These are phyloP conservation scores for Allobates femoralis DNA, from an alignment of 2,797 vertebrate species.

Conservation along the genomic window DNA sequence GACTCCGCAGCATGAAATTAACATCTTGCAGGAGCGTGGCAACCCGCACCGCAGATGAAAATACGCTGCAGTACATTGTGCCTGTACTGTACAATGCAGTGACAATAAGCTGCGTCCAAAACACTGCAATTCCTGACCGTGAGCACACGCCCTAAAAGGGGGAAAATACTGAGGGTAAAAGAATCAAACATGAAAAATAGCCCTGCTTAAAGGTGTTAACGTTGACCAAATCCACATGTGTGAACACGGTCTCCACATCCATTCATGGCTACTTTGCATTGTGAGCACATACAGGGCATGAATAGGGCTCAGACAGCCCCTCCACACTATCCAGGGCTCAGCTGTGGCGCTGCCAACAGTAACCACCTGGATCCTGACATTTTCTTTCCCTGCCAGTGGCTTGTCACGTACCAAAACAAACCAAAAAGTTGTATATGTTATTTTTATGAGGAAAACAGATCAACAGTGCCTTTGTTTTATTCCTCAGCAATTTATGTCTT, in stretches of 20 bases:
- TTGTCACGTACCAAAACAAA: slow-evolving; percentile 6
- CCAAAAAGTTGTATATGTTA: background rate
- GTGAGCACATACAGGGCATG: background rate
- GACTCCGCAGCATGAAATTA: too few species aligned
- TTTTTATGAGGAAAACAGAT: background rate
- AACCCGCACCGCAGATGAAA: too few species aligned
- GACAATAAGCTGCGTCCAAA: too few species aligned
- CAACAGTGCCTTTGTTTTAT: background rate
- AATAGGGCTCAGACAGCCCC: slow-evolving; percentile 4
- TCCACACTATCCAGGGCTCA: background rate
- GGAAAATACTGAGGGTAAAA: too few species aligned
- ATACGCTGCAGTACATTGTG: too few species aligned
- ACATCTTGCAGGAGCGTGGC: too few species aligned
- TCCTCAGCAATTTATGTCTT: background rate
- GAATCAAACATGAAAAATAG: too few species aligned
- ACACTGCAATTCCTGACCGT: too few species aligned
- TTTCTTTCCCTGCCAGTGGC: background rate
- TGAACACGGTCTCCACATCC: background rate
- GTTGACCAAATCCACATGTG: background rate
- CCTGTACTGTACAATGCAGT: too few species aligned
- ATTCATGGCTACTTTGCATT: background rate
- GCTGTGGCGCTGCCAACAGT: background rate
- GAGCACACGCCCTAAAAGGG: too few species aligned
- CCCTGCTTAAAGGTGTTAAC: too few species aligned
- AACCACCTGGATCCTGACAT: slow-evolving; percentile 1